Evolutionary conservation across 2,797 vertebrate genomes (phyloP).

Genomic region (Acanthurus leucopareius): DNA sequence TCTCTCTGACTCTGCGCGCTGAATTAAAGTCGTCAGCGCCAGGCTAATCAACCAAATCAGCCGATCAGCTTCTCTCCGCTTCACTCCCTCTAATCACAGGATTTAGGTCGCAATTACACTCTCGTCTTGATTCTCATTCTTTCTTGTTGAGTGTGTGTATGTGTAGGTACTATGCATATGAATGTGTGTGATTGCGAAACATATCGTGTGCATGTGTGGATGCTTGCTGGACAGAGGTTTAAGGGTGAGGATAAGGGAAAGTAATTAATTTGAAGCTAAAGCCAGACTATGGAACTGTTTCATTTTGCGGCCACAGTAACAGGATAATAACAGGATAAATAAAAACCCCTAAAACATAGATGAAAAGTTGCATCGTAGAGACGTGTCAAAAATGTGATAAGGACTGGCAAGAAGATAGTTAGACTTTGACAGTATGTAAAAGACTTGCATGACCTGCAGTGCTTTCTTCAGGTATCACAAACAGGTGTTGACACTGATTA

Average conservation of each 20-base stretch:
- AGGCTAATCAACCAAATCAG: conserved; percentile 73
- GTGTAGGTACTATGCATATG: conserved; percentile 33
- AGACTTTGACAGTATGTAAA: neutral
- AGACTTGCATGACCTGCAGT: neutral
- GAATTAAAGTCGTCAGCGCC: conserved; percentile 56
- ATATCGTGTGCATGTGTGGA: neutral
- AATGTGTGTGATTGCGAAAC: conserved; percentile 40
- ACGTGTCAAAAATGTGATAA: neutral
- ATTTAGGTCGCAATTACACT: conserved; percentile 71
- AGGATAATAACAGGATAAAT: neutral
- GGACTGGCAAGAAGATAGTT: neutral
- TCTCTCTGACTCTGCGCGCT: conserved; percentile 50
- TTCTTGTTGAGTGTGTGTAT: conserved; percentile 28
- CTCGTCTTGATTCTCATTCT: conserved; percentile 57
- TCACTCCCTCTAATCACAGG: conserved; percentile 61
- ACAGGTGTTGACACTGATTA: neutral
- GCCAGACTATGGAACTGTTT: neutral
- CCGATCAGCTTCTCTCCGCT: conserved; percentile 64
- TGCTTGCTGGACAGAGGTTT: conserved; percentile 12
- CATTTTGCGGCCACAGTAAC: neutral
- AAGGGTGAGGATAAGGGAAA: conserved; percentile 8
- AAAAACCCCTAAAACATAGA: neutral
- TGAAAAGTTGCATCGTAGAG: neutral
- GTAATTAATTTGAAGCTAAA: conserved; percentile 13
- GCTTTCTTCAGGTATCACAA: neutral